Conservation (phyloP, 2,888 invertebrate genomes). For the Ypsolopha sequella region DNA sequence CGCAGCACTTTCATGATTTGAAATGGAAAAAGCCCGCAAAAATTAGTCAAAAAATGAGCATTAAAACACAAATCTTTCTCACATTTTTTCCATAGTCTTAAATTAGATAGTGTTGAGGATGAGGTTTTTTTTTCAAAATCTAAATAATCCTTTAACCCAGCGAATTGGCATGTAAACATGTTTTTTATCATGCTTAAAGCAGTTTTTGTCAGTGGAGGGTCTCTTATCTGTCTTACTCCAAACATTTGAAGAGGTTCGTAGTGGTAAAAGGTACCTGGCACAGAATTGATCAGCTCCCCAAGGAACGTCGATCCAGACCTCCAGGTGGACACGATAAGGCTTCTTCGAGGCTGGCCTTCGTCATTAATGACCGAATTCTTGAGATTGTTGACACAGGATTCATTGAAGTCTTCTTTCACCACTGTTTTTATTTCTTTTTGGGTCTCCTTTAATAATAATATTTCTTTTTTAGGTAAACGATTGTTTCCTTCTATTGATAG, state of each 20-base stretch:
- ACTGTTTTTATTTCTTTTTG: constrained; percentile 40
- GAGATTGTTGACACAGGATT: constrained; percentile 62
- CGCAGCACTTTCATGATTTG: constrained; percentile 91
- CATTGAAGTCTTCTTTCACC: constrained; percentile 50
- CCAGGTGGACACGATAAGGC: constrained; percentile 89
- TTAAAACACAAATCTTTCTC: constrained; percentile 60
- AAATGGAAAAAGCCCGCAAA: constrained; percentile 88
- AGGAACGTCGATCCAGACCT: too few species aligned
- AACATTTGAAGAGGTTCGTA: constrained; percentile 90
- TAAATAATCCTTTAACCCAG: constrained; percentile 81
- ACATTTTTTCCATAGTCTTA: constrained; percentile 86
- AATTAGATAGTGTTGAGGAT: constrained; percentile 88
- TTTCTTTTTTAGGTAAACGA: too few species aligned
- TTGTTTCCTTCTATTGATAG: too few species aligned
- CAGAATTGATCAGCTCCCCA: constrained; percentile 85
- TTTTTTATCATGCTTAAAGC: constrained; percentile 78
- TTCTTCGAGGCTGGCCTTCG: constrained; percentile 80
- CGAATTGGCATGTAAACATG: constrained; percentile 83
- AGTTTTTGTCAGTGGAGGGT: constrained; percentile 75
- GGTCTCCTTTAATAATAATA: constrained; percentile 35
- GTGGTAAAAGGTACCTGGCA: constrained; percentile 91
- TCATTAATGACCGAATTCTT: constrained; percentile 77
- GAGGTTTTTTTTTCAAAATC: constrained; percentile 79
- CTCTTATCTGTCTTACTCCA: constrained; percentile 85
- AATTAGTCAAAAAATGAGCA: constrained; percentile 76